Base-by-base conservation (phyloP, 2,113 vertebrate species). In the Albula glossodonta region DNA sequence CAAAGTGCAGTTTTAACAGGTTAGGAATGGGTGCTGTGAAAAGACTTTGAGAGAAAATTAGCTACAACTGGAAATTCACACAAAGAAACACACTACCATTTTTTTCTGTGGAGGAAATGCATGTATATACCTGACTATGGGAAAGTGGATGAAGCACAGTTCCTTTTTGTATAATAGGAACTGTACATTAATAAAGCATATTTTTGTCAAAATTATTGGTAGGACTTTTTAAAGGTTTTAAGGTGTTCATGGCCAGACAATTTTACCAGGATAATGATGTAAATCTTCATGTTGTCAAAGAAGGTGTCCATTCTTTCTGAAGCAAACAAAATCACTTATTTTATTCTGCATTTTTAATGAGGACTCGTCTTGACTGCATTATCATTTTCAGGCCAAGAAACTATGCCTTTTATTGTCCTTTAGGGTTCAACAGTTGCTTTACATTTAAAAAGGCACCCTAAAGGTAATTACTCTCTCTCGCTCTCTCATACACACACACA, bases 1-100 rank as follows among this genome's bases (percentile, higher is more conserved):
- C 86, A 70, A 56, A 83, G 51, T 8, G 22, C 52, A 50, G 74
- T 82, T 52, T 90, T 87, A 84, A 87, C 89, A 88, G 88, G 88
- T 91, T 92, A 83, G 74, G 78, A 86, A 87, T 81, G 86, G 89
- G 78, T 88, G 87, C 86, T 78, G 86, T 80, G 86, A 84, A 82
- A 89, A 17, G 17, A 1, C 8, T 78, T 49, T 60, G 56, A 51
- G 22, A 31, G 81, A 83, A 83, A 88, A 86, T 25, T 53, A 13
- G 66, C 25, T 41, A 56, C 83, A 49, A 31, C 84, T 60, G 51
- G 80, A 41, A 60, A 80, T 8, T 52, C 1, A 81, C 51, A 81
- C 51, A 52, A 81, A 25, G 51, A 53, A 4, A 81, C 80, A 81
- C 22, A n/a, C 51, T 7, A 12, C 8, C 11, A 3, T 22, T 6